Conservation (phyloP, 2,113 vertebrate species). For the Cyprinodon variegatus region DNA sequence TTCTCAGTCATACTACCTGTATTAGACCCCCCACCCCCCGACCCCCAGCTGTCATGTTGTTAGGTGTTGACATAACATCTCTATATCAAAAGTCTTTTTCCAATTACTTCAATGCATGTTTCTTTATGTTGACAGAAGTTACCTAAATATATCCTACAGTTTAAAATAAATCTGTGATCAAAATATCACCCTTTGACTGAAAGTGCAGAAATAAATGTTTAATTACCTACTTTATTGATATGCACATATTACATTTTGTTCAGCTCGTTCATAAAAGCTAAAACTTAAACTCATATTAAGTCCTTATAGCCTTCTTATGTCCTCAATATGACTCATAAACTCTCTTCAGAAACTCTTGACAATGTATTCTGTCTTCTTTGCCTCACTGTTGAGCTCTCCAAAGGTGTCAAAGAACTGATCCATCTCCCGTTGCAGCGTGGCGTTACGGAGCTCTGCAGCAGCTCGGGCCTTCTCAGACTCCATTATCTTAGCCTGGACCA, state of each 20-base stretch:
- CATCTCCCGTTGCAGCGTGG: slow-evolving; percentile 81
- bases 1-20: too few relatives aligned
- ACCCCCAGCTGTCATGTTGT: neutral
- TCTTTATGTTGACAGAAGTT: neutral
- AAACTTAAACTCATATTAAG: slow-evolving; percentile 4
- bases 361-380: slow-evolving; percentile 73
- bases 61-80: neutral
- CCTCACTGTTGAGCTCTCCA: slow-evolving; percentile 79
- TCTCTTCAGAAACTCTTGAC: slow-evolving; percentile 69
- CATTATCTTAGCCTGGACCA: slow-evolving; percentile 73
- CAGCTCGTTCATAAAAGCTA: slow-evolving; percentile 6
- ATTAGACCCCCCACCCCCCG: neutral
- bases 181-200: neutral
- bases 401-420: slow-evolving; percentile 86
- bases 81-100: neutral
- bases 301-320: neutral
- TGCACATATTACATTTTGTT: neutral
- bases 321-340: neutral
- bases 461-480: slow-evolving; percentile 77
- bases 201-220: too few relatives aligned
- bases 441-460: slow-evolving; percentile 78
- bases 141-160: neutral
- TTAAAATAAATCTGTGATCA: neutral
- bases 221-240: neutral
- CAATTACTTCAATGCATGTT: neutral